Evolutionary conservation across 1,140 invertebrate species (phyloP).

Genomic region (Lucilia cuprina): DNA sequence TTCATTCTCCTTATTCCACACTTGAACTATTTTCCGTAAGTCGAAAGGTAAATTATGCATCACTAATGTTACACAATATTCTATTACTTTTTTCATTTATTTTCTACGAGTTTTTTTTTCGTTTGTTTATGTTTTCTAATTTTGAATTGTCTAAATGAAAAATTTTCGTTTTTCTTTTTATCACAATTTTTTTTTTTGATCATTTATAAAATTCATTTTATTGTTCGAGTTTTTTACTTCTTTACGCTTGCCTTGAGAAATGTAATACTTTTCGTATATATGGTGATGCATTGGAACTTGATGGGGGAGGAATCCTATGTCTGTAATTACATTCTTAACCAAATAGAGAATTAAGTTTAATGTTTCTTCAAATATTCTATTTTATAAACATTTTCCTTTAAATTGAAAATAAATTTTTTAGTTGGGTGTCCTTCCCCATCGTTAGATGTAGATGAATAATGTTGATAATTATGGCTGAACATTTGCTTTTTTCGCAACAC

Average conservation of each 20-base stretch:
- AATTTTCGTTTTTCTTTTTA: background rate
- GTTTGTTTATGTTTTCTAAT: background rate
- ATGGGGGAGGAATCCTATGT: background rate
- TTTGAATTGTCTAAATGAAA: background rate
- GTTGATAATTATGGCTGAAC: constrained; percentile 6
- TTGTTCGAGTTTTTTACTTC: background rate
- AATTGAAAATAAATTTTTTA: background rate
- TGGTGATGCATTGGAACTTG: background rate
- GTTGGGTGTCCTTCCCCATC: background rate
- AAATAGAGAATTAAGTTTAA: background rate
- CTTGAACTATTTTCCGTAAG: background rate
- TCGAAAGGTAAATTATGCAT: constrained; percentile 17
- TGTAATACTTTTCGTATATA: background rate
- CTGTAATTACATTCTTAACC: background rate
- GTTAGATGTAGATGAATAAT: background rate
- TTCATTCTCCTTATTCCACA: background rate
- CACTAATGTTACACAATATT: constrained; percentile 6
- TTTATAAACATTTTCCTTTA: background rate
- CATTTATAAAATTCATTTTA: constrained; percentile 12
- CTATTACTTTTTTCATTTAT: background rate
- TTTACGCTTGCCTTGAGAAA: background rate
- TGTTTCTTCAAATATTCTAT: too few relatives aligned
- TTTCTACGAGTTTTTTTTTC: background rate
- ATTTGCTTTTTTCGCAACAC: background rate
- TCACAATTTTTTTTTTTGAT: background rate